Percentiles rank a stretch among this genome's conserved stretches.
Evolutionary conservation across 2,113 vertebrate species (phyloP).

Genomic region (Stegostoma tigrinum): DNA sequence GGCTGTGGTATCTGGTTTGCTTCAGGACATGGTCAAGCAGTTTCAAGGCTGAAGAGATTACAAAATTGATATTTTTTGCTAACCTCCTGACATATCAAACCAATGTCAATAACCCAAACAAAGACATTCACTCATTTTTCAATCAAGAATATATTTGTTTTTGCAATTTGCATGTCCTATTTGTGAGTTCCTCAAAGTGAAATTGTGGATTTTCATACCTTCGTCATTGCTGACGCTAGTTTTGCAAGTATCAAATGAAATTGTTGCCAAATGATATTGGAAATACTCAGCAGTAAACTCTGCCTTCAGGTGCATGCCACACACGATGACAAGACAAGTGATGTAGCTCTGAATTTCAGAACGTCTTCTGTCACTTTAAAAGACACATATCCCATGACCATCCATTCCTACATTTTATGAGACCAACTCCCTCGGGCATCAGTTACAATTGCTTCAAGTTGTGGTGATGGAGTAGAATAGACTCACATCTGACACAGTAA

Average conservation of each 20-base stretch:
- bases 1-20: too few species aligned
- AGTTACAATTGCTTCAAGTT: background rate
- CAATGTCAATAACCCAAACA: background rate
- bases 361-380: background rate
- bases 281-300: background rate
- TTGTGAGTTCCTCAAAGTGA: background rate
- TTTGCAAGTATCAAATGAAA: background rate
- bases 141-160: too few species aligned
- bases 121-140: background rate
- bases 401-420: background rate
- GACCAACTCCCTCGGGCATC: background rate
- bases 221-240: background rate
- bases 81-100: too few species aligned
- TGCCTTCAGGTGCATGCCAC: background rate
- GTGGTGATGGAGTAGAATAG: background rate
- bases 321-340: background rate
- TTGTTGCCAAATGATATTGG: background rate
- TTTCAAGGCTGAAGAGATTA: too few species aligned
- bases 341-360: background rate
- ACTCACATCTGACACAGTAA: background rate
- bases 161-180: background rate
- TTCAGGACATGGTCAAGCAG: too few species aligned
- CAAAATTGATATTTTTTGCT: background rate
- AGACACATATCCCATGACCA: background rate
- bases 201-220: background rate